Conservation (phyloP, 2,888 invertebrate species). For the Chouioia cunea region DNA sequence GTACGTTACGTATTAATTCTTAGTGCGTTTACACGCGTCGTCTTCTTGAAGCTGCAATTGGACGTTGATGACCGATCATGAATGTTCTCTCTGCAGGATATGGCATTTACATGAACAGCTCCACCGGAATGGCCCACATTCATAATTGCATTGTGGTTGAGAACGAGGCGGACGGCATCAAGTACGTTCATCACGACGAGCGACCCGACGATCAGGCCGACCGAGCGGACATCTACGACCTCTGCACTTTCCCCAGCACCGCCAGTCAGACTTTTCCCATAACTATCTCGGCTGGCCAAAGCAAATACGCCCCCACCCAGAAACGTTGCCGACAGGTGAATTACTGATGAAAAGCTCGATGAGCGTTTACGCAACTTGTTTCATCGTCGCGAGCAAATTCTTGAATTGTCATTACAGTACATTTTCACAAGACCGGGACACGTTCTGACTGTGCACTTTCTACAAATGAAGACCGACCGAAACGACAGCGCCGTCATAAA, state of each 20-base stretch:
- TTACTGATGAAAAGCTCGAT: too few species aligned
- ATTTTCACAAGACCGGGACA: conserved; percentile 84
- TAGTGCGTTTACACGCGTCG: too few species aligned
- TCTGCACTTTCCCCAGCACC: conserved; percentile 87
- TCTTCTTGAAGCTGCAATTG: too few species aligned
- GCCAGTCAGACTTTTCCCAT: conserved; percentile 90
- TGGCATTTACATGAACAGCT: conserved; percentile 90
- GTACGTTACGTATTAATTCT: conserved; percentile 58
- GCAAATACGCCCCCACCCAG: conserved; percentile 77
- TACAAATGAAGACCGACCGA: conserved; percentile 82
- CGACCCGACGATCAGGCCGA: conserved; percentile 82
- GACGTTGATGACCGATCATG: too few species aligned
- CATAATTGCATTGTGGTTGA: conserved; percentile 83
- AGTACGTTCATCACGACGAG: conserved; percentile 86
- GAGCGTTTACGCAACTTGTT: too few species aligned
- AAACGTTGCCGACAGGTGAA: conserved; percentile 80
- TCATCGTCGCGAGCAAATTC: too few species aligned
- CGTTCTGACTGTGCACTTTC: conserved; percentile 86
- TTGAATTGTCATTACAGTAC: conserved; percentile 66
- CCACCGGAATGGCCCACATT: conserved; percentile 83
- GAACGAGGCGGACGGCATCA: conserved; percentile 92
- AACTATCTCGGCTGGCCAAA: conserved; percentile 85
- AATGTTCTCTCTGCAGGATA: conserved; percentile 77
- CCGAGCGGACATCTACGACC: conserved; percentile 82
- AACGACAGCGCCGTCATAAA: conserved; percentile 82